A percentile compares a stretch with the other conserved stretches of the same genome.
These are phyloP conservation scores for Centropyge bicolor DNA, from an alignment of 2,797 vertebrate genomes.

Conservation along the genomic window DNA sequence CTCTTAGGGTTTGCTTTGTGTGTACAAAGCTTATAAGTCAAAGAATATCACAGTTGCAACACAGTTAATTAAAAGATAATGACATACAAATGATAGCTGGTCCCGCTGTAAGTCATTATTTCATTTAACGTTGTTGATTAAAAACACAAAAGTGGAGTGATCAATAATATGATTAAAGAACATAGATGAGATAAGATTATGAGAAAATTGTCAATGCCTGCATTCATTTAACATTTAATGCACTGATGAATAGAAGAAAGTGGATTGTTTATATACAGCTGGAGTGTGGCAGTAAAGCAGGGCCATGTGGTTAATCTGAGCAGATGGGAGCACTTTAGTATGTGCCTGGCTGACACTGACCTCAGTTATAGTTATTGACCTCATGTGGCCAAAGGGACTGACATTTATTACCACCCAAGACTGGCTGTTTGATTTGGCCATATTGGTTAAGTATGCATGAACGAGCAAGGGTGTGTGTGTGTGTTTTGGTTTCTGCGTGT, in stretches of 20 bases:
- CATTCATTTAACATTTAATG: not conserved
- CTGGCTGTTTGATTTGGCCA: conserved; percentile 35
- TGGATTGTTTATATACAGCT: not conserved
- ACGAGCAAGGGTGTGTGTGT: not conserved
- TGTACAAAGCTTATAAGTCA: not conserved
- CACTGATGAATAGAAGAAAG: not conserved
- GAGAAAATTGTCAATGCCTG: not conserved
- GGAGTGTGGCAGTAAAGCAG: not conserved
- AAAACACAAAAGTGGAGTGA: conserved; percentile 1
- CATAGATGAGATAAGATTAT: not conserved
- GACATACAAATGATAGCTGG: not conserved
- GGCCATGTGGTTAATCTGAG: conserved; percentile 30
- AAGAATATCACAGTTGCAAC: not conserved
- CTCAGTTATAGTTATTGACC: conserved; percentile 41
- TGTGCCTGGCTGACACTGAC: conserved; percentile 21
- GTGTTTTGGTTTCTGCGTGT: conserved; percentile 14
- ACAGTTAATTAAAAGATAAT: not conserved
- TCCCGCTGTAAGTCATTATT: not conserved
- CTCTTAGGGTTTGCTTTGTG: not conserved
- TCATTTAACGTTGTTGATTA: not conserved
- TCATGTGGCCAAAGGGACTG: conserved; percentile 23
- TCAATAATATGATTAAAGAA: not conserved
- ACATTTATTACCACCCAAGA: conserved; percentile 25
- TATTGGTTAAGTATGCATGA: conserved; percentile 54
- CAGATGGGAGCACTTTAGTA: conserved; percentile 5